Evolutionary conservation across 2,797 vertebrate genomes (phyloP).

Genomic region (Erithacus rubecula): DNA sequence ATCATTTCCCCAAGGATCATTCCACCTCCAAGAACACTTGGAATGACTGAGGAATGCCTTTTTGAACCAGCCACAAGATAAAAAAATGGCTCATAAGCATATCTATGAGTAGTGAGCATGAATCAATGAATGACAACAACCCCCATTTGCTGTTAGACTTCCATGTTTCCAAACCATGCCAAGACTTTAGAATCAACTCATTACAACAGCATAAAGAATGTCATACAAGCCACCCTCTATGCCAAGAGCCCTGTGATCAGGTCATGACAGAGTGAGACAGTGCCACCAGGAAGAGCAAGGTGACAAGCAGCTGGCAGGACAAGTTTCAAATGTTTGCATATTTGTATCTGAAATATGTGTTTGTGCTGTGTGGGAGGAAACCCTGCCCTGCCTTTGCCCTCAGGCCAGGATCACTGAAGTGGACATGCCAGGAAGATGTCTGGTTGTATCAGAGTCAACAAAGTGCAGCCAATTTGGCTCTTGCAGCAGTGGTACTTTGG

Average conservation of each 20-base stretch:
- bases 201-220: not conserved
- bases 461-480: not conserved
- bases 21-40: not conserved
- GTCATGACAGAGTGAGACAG: rapidly evolving
- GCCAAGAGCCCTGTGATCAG: not conserved
- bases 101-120: not conserved
- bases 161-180: not conserved
- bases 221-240: not conserved
- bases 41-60: not conserved
- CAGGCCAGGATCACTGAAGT: not conserved
- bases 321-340: not conserved
- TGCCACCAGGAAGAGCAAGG: not conserved
- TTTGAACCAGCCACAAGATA: not conserved
- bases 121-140: not conserved
- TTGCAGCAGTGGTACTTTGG: not conserved
- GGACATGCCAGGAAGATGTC: not conserved
- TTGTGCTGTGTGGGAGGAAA: not conserved
- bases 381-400: not conserved
- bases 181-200: not conserved
- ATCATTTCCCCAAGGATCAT: not conserved
- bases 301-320: not conserved
- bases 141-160: not conserved
- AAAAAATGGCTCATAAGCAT: not conserved
- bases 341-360: not conserved
- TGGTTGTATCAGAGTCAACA: not conserved